These are phyloP conservation scores for Tiliacea citrago DNA, from an alignment of 2,888 invertebrate genomes.

Conservation along the genomic window DNA sequence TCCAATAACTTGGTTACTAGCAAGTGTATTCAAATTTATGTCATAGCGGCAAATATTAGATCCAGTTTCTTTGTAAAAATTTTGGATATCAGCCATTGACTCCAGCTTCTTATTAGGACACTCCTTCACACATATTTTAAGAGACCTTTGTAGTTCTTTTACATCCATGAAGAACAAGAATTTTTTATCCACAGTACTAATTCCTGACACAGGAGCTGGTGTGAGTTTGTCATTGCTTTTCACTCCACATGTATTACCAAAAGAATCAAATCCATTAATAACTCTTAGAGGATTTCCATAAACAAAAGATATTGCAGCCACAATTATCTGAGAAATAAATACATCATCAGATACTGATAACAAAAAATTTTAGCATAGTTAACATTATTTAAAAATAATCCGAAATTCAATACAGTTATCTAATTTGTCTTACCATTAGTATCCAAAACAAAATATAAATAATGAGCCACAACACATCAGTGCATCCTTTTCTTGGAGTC, in stretches of 20 bases:
- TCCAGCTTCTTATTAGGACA: conserved; percentile 94
- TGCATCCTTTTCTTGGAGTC: conserved; percentile 93
- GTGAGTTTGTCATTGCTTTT: conserved; percentile 94
- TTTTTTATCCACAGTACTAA: conserved; percentile 94
- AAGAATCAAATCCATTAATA: conserved; percentile 98
- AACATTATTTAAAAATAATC: background rate
- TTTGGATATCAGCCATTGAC: conserved; percentile 92
- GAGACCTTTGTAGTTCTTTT: conserved; percentile 93
- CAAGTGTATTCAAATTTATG: conserved; percentile 90
- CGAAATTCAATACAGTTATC: background rate
- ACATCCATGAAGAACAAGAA: conserved; percentile 96
- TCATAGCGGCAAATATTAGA: conserved; percentile 95
- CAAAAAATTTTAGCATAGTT: too few relatives aligned
- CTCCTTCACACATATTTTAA: conserved; percentile 97
- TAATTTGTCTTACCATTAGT: conserved; percentile 92
- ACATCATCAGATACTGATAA: background rate
- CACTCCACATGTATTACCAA: conserved; percentile 98
- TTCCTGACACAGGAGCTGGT: conserved; percentile 94
- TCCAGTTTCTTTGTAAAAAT: conserved; percentile 93
- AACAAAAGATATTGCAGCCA: conserved; percentile 96
- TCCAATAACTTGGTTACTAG: conserved; percentile 77
- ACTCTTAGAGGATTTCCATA: conserved; percentile 96
- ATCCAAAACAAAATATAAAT: conserved; percentile 95
- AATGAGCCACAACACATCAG: conserved; percentile 95
- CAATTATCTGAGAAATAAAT: conserved; percentile 90